Percentiles rank a stretch among this genome's conserved stretches.
Evolutionary conservation across 2,888 invertebrate species (phyloP).

Genomic region (Philereme vetulata): DNA sequence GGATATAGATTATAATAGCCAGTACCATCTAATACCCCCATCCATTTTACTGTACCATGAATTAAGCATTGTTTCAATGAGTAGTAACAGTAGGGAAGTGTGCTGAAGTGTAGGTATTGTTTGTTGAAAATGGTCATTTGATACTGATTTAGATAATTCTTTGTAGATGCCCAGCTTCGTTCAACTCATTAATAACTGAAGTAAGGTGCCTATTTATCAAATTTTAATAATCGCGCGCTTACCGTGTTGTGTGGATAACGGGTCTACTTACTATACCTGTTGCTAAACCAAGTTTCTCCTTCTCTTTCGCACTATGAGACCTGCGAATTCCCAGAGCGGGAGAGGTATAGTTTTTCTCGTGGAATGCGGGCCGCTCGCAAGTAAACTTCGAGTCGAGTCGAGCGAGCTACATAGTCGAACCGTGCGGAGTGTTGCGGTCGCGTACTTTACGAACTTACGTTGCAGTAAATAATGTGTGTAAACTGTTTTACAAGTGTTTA

Average conservation of each 20-base stretch:
- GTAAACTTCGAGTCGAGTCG: constrained; percentile 50
- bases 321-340: constrained; percentile 52
- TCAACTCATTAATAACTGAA: no score
- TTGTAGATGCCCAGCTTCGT: no score
- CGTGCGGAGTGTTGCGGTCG: constrained; percentile 59
- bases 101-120: no score
- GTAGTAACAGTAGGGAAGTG: no score
- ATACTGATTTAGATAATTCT: no score
- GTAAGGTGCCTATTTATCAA: constrained; percentile 14
- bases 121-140: no score
- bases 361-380: constrained; percentile 79
- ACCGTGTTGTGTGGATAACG: constrained; percentile 74
- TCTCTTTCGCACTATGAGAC: constrained; percentile 31
- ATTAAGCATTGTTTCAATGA: no score
- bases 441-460: constrained; percentile 55
- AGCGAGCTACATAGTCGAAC: constrained; percentile 62
- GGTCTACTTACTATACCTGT: constrained; percentile 59
- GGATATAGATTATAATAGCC: no score
- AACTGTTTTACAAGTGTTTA: constrained; percentile 66
- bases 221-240: constrained; percentile 63
- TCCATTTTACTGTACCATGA: no score
- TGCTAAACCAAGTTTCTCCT: constrained; percentile 21
- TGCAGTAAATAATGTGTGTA: constrained; percentile 72
- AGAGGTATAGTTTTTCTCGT: constrained; percentile 60
- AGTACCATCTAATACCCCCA: no score